phyloP scores from a whole-genome alignment of 2,113 vertebrate species.

The Panthera tigris region DNA sequence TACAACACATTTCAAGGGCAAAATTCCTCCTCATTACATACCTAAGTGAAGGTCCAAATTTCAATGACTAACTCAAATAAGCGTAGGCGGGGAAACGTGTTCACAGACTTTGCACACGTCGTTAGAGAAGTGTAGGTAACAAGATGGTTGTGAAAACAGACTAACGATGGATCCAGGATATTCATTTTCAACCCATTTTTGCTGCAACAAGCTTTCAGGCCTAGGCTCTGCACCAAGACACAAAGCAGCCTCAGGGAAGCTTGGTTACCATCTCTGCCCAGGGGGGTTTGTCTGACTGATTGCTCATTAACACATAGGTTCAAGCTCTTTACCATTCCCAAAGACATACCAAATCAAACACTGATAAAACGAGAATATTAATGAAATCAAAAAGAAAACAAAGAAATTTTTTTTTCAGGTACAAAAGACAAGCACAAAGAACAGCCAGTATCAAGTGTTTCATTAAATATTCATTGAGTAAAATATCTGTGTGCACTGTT shows the following conservation, averaged over 20 bases:
- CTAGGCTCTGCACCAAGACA: not conserved
- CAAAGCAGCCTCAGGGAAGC: not conserved
- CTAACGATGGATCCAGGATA: too few relatives aligned
- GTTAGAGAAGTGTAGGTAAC: not conserved
- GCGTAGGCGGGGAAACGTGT: not conserved
- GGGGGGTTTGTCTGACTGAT: accelerated
- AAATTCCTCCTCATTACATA: constrained; percentile 7
- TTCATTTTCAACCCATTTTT: not conserved
- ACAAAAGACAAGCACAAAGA: not conserved
- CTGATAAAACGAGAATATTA: not conserved
- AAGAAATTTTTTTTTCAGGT: not conserved
- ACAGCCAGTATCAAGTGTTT: not conserved
- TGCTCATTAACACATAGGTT: not conserved
- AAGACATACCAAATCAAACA: not conserved
- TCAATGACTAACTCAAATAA: not conserved
- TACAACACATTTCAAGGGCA: constrained; percentile 37
- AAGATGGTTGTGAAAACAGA: not conserved
- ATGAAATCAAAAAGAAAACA: not conserved
- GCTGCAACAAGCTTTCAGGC: not conserved
- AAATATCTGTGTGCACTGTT: not conserved
- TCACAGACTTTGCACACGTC: not conserved
- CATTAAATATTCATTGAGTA: not conserved
- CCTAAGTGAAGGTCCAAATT: not conserved
- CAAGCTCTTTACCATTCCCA: not conserved
- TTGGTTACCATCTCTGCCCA: not conserved